A percentile compares a stretch with the other conserved stretches of the same genome.
Evolutionary conservation across 2,888 invertebrate genomes (phyloP).

Genomic region (Andrena bucephala): DNA sequence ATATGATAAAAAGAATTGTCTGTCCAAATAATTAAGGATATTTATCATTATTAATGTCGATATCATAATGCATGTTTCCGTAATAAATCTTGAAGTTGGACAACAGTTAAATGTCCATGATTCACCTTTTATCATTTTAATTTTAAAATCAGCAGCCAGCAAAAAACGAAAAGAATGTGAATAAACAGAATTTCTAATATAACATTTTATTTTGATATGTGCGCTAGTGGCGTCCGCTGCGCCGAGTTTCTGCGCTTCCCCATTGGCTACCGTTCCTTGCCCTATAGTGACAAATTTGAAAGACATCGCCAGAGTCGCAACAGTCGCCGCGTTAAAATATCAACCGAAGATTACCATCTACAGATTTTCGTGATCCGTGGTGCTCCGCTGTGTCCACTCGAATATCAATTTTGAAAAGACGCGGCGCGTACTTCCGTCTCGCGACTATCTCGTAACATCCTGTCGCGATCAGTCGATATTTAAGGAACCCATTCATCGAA

Average conservation of each 20-base stretch:
- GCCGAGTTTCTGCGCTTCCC: too few species aligned
- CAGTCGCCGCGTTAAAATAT: background rate
- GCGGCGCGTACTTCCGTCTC: background rate
- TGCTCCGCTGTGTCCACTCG: background rate
- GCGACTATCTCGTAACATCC: background rate
- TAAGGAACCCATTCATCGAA: constrained; percentile 26
- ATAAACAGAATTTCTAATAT: too few species aligned
- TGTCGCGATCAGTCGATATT: constrained; percentile 17
- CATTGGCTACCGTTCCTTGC: background rate
- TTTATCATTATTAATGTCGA: too few species aligned
- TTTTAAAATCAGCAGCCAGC: too few species aligned
- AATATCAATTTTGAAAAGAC: constrained; percentile 27
- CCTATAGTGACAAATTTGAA: background rate
- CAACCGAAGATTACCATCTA: background rate
- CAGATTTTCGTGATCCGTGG: constrained; percentile 3
- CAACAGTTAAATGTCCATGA: too few species aligned
- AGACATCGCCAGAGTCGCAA: background rate
- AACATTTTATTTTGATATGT: background rate
- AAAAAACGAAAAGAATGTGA: too few species aligned
- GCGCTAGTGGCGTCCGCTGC: too few species aligned
- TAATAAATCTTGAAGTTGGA: too few species aligned
- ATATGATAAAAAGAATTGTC: too few species aligned
- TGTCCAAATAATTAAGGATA: too few species aligned
- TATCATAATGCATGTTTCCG: too few species aligned
- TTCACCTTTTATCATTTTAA: too few species aligned